Evolutionary conservation across 2,888 invertebrate species (phyloP).

Genomic region (Brachylomia viminalis): DNA sequence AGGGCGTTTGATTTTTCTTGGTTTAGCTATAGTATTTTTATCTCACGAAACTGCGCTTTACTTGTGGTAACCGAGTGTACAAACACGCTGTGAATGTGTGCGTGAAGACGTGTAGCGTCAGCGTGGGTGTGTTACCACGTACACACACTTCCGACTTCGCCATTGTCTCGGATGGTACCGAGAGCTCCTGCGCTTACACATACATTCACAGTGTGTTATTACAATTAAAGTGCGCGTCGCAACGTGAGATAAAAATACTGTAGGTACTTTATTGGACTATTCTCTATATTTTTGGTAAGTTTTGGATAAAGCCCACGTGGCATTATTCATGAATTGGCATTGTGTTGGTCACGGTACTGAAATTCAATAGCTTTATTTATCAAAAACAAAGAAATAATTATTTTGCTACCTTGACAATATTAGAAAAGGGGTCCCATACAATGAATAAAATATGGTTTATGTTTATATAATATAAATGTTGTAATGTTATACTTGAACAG

Average conservation of each 20-base stretch:
- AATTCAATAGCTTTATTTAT: background rate
- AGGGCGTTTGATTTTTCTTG: slow-evolving; percentile 14
- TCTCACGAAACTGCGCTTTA: background rate
- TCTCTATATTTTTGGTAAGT: background rate
- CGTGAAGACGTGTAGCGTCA: background rate
- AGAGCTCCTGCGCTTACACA: background rate
- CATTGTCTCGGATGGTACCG: background rate
- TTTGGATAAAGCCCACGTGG: background rate
- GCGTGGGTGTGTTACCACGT: no score
- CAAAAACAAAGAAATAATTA: background rate
- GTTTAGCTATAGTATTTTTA: background rate
- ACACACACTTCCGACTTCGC: background rate
- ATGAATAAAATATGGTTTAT: no score
- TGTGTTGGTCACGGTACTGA: background rate
- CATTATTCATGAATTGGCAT: background rate
- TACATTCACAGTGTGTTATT: background rate
- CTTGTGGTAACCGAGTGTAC: background rate
- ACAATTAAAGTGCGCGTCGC: background rate
- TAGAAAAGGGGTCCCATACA: background rate
- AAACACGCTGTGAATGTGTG: background rate
- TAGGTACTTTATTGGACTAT: background rate
- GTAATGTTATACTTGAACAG: no score
- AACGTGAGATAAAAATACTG: background rate
- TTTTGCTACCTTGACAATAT: no score
- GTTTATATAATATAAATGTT: no score